These are phyloP conservation scores for Thysanoteuthis rhombus DNA, from an alignment of 2,888 invertebrate genomes.

Conservation along the genomic window DNA sequence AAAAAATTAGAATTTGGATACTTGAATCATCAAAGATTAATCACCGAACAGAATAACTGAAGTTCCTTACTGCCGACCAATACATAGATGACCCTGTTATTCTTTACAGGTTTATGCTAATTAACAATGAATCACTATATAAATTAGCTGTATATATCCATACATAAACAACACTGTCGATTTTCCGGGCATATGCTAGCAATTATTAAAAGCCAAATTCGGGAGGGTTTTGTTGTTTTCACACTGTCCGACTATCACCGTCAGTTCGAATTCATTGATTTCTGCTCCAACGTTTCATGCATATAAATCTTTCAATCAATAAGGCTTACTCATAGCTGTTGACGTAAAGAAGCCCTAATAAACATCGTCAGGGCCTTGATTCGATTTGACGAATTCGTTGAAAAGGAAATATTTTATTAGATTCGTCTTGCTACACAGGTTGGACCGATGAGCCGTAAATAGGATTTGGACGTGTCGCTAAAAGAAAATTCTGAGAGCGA, in stretches of 20 bases:
- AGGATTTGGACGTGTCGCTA: background rate
- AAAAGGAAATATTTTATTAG: background rate
- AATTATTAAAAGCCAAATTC: no score
- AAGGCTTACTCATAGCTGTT: background rate
- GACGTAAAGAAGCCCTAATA: background rate
- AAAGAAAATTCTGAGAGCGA: background rate
- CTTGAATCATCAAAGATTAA: no score
- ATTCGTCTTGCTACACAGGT: background rate
- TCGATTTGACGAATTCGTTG: background rate
- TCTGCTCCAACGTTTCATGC: background rate
- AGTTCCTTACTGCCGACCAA: no score
- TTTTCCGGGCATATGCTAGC: no score
- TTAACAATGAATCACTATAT: no score
- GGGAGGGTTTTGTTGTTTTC: background rate
- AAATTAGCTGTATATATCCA: no score
- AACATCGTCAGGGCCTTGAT: background rate
- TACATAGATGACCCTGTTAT: no score
- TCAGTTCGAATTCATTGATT: background rate
- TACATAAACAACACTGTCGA: no score
- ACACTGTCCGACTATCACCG: background rate
- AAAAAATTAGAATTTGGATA: no score
- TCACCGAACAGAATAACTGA: no score
- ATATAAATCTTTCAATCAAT: background rate
- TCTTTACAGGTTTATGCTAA: no score
- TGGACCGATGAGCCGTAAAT: slow-evolving; percentile 12